Evolutionary conservation across 2,888 invertebrate genomes (phyloP).

Genomic region (Idaea straminata): DNA sequence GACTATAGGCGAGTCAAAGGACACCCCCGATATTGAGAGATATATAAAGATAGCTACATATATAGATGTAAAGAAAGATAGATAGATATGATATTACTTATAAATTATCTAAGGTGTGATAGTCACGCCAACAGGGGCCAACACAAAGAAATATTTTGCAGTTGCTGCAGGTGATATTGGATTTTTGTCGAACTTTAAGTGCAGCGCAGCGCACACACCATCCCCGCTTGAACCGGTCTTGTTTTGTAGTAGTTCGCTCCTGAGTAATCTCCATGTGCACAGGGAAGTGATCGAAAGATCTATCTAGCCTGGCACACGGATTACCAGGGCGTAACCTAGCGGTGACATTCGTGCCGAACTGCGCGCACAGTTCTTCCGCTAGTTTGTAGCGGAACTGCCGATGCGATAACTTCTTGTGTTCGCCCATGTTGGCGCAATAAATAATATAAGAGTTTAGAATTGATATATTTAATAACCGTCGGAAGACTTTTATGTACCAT

Average conservation of each 20-base stretch:
- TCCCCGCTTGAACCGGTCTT: background rate
- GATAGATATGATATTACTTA: too few species aligned
- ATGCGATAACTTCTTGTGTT: background rate
- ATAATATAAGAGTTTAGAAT: background rate
- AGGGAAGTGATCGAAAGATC: background rate
- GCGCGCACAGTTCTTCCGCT: background rate
- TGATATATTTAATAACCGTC: background rate
- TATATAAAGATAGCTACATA: too few species aligned
- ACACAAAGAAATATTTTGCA: background rate
- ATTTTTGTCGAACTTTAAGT: background rate
- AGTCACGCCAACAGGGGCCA: background rate
- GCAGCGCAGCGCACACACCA: background rate
- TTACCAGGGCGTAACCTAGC: background rate
- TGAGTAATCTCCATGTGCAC: background rate
- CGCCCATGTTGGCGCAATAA: background rate
- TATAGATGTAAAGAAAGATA: too few species aligned
- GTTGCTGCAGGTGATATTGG: background rate
- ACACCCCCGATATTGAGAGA: too few species aligned
- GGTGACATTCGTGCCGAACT: too few species aligned
- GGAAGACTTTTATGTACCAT: background rate
- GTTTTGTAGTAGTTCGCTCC: background rate
- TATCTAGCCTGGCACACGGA: background rate
- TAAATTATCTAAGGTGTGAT: constrained; percentile 4
- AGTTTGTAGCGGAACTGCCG: background rate
- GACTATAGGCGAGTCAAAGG: too few species aligned